Conservation (phyloP, 2,113 vertebrate species). For the Thermophis baileyi region DNA sequence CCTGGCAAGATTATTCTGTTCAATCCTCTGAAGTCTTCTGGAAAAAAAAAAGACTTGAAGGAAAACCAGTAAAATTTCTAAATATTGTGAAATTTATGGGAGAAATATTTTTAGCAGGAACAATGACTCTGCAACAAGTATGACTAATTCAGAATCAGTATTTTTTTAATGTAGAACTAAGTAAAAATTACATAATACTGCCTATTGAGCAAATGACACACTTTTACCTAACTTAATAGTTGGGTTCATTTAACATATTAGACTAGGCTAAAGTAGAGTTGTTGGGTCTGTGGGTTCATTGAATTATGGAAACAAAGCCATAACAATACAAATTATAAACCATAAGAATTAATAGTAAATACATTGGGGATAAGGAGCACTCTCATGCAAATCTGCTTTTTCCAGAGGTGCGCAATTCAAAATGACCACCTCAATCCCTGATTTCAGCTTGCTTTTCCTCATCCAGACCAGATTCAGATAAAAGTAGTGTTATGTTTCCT, state of each 20-base stretch:
- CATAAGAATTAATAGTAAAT: neutral
- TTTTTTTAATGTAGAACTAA: neutral
- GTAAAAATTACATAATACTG: neutral
- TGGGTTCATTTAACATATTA: neutral
- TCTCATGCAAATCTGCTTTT: neutral
- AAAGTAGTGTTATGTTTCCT: neutral
- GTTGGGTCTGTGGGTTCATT: neutral
- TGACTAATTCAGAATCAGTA: neutral
- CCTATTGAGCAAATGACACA: neutral
- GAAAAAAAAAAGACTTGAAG: neutral
- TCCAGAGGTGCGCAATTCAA: neutral
- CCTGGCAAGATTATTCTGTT: neutral
- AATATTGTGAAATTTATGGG: neutral
- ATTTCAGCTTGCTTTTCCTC: neutral
- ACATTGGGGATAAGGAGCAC: neutral
- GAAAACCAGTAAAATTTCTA: neutral
- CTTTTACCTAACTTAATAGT: neutral
- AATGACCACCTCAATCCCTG: neutral
- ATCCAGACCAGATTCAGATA: neutral
- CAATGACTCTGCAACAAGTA: neutral
- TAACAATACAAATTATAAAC: neutral
- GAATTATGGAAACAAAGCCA: neutral
- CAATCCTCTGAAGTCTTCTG: neutral
- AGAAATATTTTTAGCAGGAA: neutral
- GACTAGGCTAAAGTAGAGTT: neutral